Evolutionary conservation across 2,113 vertebrate genomes (phyloP).

Genomic region (Cranoglanis bouderius): DNA sequence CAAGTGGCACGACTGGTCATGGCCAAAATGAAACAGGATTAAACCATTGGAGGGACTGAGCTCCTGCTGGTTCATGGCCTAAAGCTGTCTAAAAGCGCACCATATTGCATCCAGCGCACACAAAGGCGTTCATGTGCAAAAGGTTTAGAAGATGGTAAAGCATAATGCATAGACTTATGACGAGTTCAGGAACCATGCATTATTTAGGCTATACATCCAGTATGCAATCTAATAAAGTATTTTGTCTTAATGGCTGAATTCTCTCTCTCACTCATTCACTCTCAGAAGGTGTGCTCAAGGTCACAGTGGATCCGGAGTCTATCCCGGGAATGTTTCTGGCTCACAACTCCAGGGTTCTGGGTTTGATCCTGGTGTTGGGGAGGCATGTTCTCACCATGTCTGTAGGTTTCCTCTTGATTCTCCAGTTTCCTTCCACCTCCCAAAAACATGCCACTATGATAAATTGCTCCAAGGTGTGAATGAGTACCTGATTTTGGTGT

Average conservation of each 20-base stretch:
- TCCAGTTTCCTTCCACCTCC: not conserved
- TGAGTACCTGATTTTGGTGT: not conserved
- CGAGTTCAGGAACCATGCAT: not conserved
- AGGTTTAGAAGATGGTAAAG: not conserved
- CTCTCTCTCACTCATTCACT: not conserved
- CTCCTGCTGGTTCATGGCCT: not conserved
- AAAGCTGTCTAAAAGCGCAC: not conserved
- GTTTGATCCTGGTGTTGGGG: not conserved
- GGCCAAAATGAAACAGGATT: slow-evolving; percentile 30
- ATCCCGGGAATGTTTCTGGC: not conserved
- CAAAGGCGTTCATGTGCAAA: not conserved
- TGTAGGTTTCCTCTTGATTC: not conserved
- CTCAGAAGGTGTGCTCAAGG: not conserved
- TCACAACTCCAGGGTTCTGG: not conserved
- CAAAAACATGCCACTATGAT: not conserved
- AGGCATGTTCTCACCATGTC: not conserved
- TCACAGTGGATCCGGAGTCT: not conserved
- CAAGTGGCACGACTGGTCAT: slow-evolving; percentile 38
- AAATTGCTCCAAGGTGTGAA: not conserved
- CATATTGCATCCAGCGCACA: slow-evolving; percentile 13
- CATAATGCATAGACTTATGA: not conserved
- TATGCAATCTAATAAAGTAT: not conserved
- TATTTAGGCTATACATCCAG: not conserved
- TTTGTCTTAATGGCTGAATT: not conserved
- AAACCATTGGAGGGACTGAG: not conserved